Conservation (phyloP, 2,113 vertebrate genomes). For the Colius striatus region DNA sequence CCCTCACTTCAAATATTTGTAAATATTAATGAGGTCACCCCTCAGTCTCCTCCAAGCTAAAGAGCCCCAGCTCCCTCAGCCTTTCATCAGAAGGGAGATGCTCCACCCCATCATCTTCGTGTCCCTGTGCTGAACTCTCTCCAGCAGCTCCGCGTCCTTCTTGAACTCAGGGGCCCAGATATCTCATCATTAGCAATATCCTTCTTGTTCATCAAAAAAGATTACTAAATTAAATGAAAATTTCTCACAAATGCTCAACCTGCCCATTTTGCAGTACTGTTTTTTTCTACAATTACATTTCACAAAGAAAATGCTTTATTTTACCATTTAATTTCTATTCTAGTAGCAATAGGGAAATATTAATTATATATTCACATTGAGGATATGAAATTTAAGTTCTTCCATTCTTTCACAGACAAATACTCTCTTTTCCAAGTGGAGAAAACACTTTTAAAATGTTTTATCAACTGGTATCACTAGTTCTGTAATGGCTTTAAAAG, state of each 20-base stretch:
- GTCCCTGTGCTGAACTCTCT: too few species aligned
- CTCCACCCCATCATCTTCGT: too few species aligned
- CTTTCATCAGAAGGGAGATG: too few species aligned
- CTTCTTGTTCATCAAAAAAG: background rate
- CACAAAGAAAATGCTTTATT: background rate
- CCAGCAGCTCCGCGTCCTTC: too few species aligned
- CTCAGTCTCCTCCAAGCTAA: too few species aligned
- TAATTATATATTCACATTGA: conserved; percentile 11
- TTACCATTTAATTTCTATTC: conserved; percentile 14
- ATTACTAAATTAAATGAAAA: background rate
- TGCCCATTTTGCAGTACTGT: background rate
- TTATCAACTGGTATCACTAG: background rate
- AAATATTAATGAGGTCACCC: too few species aligned
- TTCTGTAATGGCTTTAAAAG: background rate
- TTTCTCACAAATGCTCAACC: background rate
- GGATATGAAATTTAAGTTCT: background rate
- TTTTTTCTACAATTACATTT: background rate
- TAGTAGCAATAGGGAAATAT: background rate
- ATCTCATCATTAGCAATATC: background rate
- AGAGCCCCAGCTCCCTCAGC: too few species aligned
- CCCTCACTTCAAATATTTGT: too few species aligned
- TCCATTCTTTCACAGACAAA: conserved; percentile 9
- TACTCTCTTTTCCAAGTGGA: background rate
- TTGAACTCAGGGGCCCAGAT: too few species aligned
- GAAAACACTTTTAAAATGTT: background rate